Percentiles rank a stretch among this genome's conserved stretches.
These are phyloP conservation scores for Oxygymnocypris stewartii DNA, from an alignment of 2,113 vertebrate species.

Conservation along the genomic window DNA sequence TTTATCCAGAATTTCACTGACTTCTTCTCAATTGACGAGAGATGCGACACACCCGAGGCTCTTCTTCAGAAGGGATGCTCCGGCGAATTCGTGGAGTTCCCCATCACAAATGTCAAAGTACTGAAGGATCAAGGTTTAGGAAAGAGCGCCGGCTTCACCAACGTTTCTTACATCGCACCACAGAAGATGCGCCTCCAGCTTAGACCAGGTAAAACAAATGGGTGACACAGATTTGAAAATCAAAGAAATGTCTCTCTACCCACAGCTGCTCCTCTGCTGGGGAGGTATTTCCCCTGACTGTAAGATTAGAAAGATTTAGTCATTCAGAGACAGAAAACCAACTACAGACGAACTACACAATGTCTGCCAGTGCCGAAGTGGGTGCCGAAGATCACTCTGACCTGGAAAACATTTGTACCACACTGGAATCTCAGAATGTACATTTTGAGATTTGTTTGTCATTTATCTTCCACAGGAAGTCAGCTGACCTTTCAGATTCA, in stretches of 20 bases:
- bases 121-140: constrained; percentile 79
- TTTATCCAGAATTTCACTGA: constrained; percentile 88
- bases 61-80: constrained; percentile 85
- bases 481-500: constrained; percentile 87
- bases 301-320: constrained; percentile 3
- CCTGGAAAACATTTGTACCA: constrained; percentile 29
- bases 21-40: constrained; percentile 74
- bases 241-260: constrained; percentile 34
- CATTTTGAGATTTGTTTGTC: background rate
- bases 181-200: constrained; percentile 86
- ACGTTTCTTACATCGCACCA: constrained; percentile 88
- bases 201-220: constrained; percentile 80
- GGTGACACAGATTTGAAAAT: constrained; percentile 38
- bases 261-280: background rate
- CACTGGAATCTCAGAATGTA: background rate
- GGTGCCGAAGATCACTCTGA: background rate
- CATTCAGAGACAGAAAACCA: background rate
- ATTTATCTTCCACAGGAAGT: constrained; percentile 71
- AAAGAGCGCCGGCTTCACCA: constrained; percentile 67
- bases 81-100: constrained; percentile 79
- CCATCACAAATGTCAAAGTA: constrained; percentile 77
- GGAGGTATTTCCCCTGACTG: constrained; percentile 9
- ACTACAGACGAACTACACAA: background rate
- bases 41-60: constrained; percentile 83
- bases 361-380: background rate